Evolutionary conservation across 2,888 invertebrate genomes (phyloP).

Genomic region (Trilocha varians): DNA sequence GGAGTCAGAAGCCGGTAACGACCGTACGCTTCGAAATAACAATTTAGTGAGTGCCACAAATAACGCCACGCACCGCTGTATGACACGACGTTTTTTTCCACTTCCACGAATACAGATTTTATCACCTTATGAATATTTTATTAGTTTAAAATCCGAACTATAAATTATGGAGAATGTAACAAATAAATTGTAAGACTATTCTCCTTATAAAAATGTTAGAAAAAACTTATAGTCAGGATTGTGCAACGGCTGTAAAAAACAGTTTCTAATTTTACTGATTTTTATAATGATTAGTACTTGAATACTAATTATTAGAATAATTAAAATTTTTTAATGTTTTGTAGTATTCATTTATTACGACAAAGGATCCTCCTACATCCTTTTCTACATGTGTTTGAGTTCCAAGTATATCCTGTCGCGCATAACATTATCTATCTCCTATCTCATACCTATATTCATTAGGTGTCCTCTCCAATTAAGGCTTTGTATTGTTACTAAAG

Average conservation of each 20-base stretch:
- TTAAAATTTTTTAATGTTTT: too few relatives aligned
- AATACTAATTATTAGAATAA: too few relatives aligned
- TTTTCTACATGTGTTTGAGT: too few relatives aligned
- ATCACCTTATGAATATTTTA: constrained; percentile 46
- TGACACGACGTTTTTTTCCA: constrained; percentile 26
- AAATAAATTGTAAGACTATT: constrained; percentile 12
- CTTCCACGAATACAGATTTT: constrained; percentile 38
- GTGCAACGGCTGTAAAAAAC: too few relatives aligned
- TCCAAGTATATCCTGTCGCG: neutral
- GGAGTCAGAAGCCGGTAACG: neutral
- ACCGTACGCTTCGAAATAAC: constrained; percentile 10
- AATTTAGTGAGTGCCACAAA: constrained; percentile 23
- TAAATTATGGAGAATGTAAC: constrained; percentile 28
- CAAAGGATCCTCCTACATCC: too few relatives aligned
- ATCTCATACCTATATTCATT: constrained; percentile 15
- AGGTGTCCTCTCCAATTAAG: constrained; percentile 19
- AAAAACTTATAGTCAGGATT: too few relatives aligned
- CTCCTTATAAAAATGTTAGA: too few relatives aligned
- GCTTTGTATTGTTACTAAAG: constrained; percentile 21
- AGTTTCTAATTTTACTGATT: too few relatives aligned
- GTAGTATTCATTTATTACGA: too few relatives aligned
- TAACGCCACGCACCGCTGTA: constrained; percentile 20
- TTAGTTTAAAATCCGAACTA: constrained; percentile 26
- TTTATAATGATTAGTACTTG: too few relatives aligned
- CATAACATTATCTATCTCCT: constrained; percentile 11